Percentiles rank a stretch among this genome's conserved stretches.
These are phyloP conservation scores for Setipinna tenuifilis DNA, from an alignment of 2,797 vertebrate genomes.

Conservation along the genomic window DNA sequence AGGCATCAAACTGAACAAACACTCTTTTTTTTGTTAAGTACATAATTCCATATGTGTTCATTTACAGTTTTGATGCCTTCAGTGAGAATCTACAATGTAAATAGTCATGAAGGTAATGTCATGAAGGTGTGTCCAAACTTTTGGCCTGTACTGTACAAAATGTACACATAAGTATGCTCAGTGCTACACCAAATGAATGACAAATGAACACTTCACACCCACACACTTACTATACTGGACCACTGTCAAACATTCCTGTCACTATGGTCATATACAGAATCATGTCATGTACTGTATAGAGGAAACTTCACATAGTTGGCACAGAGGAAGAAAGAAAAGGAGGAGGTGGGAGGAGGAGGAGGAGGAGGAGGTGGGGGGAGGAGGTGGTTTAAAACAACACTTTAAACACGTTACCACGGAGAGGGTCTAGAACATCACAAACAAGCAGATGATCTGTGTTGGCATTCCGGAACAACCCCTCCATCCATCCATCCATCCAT, in stretches of 20 bases:
- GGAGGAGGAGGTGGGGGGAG: no score
- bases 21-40: no score
- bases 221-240: neutral
- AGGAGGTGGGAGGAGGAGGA: no score
- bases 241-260: neutral
- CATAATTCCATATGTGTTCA: no score
- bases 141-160: no score
- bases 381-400: neutral
- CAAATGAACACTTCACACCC: slow-evolving; percentile 3
- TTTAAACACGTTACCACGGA: neutral
- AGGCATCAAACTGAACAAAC: no score
- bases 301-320: neutral
- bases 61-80: no score
- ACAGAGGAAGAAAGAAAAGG: neutral
- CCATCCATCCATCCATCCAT: neutral
- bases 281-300: neutral
- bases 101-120: no score
- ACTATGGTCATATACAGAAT: neutral
- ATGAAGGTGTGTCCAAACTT: no score
- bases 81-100: no score
- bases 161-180: slow-evolving; percentile 15
- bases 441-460: neutral
- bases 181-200: neutral
- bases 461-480: neutral
- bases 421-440: neutral